phyloP scores from a whole-genome alignment of 2,888 invertebrate species.

The Heterodera filipjevi region DNA sequence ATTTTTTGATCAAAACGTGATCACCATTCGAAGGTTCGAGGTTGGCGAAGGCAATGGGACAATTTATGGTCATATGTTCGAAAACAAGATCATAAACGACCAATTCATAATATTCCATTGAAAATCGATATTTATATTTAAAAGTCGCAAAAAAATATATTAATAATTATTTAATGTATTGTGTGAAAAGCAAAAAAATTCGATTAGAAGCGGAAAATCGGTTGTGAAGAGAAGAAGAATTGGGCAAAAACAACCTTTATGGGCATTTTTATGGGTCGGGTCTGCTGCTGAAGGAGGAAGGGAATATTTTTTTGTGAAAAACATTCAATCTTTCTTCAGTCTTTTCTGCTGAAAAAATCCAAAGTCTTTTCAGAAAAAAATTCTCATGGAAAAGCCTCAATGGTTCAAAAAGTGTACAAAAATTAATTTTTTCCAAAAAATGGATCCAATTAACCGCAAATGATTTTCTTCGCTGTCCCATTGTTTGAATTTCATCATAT shows the following conservation, averaged over 20 bases:
- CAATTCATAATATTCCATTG: not conserved
- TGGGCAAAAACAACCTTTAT: not conserved
- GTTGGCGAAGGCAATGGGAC: not conserved
- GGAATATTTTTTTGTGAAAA: not conserved
- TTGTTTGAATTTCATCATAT: constrained; percentile 9
- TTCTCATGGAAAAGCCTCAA: not conserved
- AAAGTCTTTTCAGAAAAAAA: not conserved
- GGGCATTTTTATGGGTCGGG: not conserved
- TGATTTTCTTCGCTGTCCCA: not conserved
- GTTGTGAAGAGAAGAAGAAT: not conserved
- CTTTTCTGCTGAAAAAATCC: not conserved
- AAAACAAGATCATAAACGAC: not conserved
- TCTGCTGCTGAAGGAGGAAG: not conserved
- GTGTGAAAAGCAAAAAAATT: not conserved
- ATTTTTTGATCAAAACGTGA: not conserved
- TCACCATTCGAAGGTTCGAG: not conserved
- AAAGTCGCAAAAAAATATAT: no score
- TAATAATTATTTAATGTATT: no score
- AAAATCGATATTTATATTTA: no score
- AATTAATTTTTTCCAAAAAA: not conserved
- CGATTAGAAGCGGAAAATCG: not conserved
- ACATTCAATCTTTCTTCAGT: no score
- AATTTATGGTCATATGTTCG: not conserved
- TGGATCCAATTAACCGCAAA: constrained; percentile 1
- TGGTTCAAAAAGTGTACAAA: not conserved